Base-by-base conservation (phyloP, 2,113 vertebrate species). In the Meriones unguiculatus region DNA sequence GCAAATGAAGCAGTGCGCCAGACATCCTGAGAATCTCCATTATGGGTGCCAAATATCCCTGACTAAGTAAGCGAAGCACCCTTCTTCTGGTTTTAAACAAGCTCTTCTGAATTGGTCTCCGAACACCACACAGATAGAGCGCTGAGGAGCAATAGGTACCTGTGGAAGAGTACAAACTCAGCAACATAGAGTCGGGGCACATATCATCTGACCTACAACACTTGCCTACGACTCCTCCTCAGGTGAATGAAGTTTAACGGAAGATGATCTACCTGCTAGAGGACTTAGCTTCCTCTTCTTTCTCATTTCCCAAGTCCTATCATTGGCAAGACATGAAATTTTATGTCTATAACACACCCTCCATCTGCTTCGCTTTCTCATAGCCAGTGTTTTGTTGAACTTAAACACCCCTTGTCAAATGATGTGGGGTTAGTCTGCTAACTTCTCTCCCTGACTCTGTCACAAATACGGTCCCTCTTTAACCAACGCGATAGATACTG, bases 21-120 rank as follows among this genome's bases (percentile, higher is more conserved):
- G 90, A 32, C 20, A 12, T 72, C 92, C 69, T n/a, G 46, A 95
- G 89, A 93, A 32, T 54, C 28, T 11, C 57, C 78, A 11, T 88
- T 50, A 50, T 5, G 80, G 57, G 59, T 3, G 65, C 17, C 67
- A 81, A 69, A 22, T 78, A 91, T 32, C 25, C 72, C 8, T 70
- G 57, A 52, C 38, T 91, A n/a, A 41, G 50, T 75, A 70, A 88
- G 92, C 3, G 11, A 78, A 54, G 54, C 70, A 57, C 3, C 35
- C 13, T 57, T 46, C 62, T 90, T 54, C 75, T 57, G 54, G 25
- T 20, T 87, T 87, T 65, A 93, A 30, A 89, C 52, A 9, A 62
- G 38, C 0, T 69, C 15, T n/a, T 89, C 76, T 41, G 46, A 70
- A 13, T 59, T 10, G 32, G 22, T 32, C 57, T 87, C 52, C 69